Evolutionary conservation across 2,888 invertebrate species (phyloP), one percentile per base, ranked within the genome.

Genomic region (Eupithecia inturbata): DNA sequence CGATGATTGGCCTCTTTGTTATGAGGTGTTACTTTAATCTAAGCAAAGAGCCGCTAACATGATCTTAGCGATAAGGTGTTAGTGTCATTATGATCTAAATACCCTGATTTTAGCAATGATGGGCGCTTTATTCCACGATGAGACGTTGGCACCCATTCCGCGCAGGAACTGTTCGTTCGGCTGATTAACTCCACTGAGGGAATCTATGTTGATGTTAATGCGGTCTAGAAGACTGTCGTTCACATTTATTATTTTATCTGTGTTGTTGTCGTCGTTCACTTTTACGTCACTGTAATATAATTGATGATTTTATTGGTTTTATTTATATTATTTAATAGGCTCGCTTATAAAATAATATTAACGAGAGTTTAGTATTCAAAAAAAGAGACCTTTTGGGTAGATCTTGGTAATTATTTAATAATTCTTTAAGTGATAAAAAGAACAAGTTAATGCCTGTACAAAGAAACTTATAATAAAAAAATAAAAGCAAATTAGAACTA

Each of bases 181-280:
- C 68, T 82, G 78, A 76, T 84, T 85, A 9, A 82, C 85, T n/a
- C 89, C 88, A 57, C 73, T 95, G 71, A 96, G 90, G 72, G 95
- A 96, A 87, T 98, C 97, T 81, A 98, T 95, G 84, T 95, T 94
- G 80, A 96, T 96, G 85, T 97, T 97, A 68, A 98, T 96, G 84
- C 96, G 95, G 86, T 99, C 98, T 68, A 98, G 91, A 75, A 98
- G 95, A 67, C 95, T 95, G 90, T 99, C 98, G 91, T 98, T 98
- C 19, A 96, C 96, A 83, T 98, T 98, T 36, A 97, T 93, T 16
- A 99, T 86, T 81, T 97, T 95, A 77, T 98, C 98, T n/a, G 81
- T 85, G 76, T 91, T 92, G 74, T 82, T 80, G 73, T 90, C 88
- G 71, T 83, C 78, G 88, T 76, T 87, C 80, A 74, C 90, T 91